phyloP scores from a whole-genome alignment of 2,797 vertebrate genomes.

The Eulemur coronatus region DNA sequence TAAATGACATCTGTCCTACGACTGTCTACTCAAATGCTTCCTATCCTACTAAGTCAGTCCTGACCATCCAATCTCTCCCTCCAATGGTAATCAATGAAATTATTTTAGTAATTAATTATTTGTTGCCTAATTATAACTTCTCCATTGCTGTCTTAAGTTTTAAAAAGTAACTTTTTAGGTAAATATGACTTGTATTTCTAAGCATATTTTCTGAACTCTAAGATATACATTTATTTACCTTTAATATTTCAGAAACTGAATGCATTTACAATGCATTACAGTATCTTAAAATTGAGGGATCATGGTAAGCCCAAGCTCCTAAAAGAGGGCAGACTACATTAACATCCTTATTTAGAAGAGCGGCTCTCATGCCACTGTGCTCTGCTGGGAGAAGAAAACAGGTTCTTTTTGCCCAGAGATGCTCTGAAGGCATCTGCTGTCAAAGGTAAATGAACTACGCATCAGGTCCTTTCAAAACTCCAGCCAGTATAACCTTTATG shows the following conservation, averaged over 20 bases:
- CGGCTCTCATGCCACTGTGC: neutral
- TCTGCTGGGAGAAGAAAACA: neutral
- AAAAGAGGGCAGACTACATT: neutral
- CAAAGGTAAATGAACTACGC: constrained; percentile 9
- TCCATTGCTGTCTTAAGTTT: neutral
- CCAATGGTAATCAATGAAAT: neutral
- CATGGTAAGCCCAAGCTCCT: constrained; percentile 8
- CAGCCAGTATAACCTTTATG: neutral
- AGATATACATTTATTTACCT: neutral
- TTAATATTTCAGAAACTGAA: constrained; percentile 27
- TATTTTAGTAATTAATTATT: constrained; percentile 37
- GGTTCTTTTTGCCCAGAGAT: neutral
- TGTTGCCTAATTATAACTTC: neutral
- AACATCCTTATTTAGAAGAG: neutral
- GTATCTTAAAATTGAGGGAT: neutral
- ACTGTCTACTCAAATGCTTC: neutral
- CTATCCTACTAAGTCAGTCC: neutral
- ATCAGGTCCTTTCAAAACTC: neutral
- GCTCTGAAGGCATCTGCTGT: neutral
- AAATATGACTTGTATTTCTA: constrained; percentile 35
- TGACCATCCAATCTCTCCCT: neutral
- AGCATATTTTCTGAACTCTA: constrained; percentile 35
- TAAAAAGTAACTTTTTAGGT: constrained; percentile 31
- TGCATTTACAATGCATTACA: neutral
- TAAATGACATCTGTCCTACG: neutral